Conservation (phyloP, 2,113 vertebrate species). For the Bothrops jararaca region DNA sequence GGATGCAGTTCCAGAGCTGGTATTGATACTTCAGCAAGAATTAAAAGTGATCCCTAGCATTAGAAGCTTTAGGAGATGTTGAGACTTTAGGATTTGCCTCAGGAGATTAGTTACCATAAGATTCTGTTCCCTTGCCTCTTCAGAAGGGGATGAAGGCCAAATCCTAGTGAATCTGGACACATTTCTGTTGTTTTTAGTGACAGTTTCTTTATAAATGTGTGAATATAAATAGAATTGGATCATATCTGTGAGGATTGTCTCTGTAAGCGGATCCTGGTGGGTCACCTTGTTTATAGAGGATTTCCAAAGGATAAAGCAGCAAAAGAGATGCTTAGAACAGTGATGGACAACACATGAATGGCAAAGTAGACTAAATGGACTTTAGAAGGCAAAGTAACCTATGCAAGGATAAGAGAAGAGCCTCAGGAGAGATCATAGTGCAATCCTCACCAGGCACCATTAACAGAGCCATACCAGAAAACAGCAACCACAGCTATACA, state of each 20-base stretch:
- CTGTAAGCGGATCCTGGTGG: background rate
- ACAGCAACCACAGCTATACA: background rate
- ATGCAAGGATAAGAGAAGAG: background rate
- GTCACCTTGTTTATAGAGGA: background rate
- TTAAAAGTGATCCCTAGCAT: background rate
- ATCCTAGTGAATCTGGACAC: background rate
- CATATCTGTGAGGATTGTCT: background rate
- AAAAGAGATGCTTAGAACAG: background rate
- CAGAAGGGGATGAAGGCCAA: background rate
- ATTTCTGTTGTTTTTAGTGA: background rate
- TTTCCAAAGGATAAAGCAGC: background rate
- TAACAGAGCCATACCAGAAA: background rate
- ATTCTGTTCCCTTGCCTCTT: background rate
- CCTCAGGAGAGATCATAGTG: background rate
- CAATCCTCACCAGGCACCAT: background rate
- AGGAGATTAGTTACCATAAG: background rate
- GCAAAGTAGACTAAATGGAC: too few relatives aligned
- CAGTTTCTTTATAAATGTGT: background rate
- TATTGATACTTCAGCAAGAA: background rate
- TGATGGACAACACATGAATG: background rate
- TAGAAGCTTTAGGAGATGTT: background rate
- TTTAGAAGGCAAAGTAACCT: background rate
- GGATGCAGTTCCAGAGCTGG: background rate
- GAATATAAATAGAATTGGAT: background rate
- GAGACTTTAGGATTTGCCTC: background rate